Conservation (phyloP, 2,888 invertebrate species). For the Harmothoe impar region DNA sequence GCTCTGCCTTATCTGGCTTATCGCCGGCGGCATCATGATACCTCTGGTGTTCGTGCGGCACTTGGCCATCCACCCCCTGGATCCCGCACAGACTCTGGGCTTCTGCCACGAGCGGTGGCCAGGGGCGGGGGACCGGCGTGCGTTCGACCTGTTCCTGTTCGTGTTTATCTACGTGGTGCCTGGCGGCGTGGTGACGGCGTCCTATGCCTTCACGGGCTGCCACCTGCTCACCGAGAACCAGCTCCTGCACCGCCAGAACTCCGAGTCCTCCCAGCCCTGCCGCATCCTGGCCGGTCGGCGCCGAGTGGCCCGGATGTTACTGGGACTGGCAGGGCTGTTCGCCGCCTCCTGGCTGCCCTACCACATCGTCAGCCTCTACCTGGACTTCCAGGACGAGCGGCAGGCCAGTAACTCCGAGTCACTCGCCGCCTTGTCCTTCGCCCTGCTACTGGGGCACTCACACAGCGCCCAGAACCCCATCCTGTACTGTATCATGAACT, state of each 20-base stretch:
- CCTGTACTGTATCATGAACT: slow-evolving; percentile 71
- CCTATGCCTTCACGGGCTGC: slow-evolving; percentile 83
- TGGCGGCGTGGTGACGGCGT: slow-evolving; percentile 85
- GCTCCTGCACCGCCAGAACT: slow-evolving; percentile 75
- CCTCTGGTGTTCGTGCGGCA: slow-evolving; percentile 72
- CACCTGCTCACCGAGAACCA: slow-evolving; percentile 83
- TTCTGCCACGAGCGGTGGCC: slow-evolving; percentile 71
- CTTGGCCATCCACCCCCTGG: slow-evolving; percentile 85
- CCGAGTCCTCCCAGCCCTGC: slow-evolving; percentile 69
- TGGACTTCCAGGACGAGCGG: slow-evolving; percentile 65
- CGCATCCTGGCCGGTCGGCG: slow-evolving; percentile 81
- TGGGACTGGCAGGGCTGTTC: slow-evolving; percentile 89
- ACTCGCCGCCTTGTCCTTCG: slow-evolving; percentile 66
- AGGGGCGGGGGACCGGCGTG: slow-evolving; percentile 81
- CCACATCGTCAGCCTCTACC: slow-evolving; percentile 67
- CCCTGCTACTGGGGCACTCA: slow-evolving; percentile 71
- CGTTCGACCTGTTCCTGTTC: slow-evolving; percentile 89
- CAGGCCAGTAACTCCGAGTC: slow-evolving; percentile 7
- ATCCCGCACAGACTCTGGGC: slow-evolving; percentile 85
- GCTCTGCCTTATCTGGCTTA: slow-evolving; percentile 83
- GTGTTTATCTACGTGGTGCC: slow-evolving; percentile 90
- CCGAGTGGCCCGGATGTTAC: slow-evolving; percentile 90
- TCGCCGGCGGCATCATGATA: slow-evolving; percentile 59
- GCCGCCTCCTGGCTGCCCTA: slow-evolving; percentile 90
- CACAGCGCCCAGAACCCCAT: slow-evolving; percentile 73